These are phyloP conservation scores for Nomia melanderi DNA, from an alignment of 1,140 invertebrate genomes.

Conservation along the genomic window DNA sequence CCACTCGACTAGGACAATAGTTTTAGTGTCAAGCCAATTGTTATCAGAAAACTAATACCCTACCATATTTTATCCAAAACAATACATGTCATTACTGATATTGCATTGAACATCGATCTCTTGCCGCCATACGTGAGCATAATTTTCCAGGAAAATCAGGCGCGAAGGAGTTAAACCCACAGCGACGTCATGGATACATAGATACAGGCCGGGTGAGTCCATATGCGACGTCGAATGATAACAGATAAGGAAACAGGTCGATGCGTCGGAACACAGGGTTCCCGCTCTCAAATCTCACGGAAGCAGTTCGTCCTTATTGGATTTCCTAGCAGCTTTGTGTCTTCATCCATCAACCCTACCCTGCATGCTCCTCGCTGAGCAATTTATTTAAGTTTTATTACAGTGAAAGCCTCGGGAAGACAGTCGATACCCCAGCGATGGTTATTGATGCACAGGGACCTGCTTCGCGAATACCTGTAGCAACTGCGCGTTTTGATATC, in stretches of 20 bases:
- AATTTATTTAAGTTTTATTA: conserved; percentile 43
- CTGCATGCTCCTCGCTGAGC: not conserved
- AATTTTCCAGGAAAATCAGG: too few species aligned
- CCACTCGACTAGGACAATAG: too few species aligned
- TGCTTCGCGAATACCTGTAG: not conserved
- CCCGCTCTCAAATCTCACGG: conserved; percentile 22
- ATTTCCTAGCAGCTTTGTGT: conserved; percentile 24
- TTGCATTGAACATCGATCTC: too few species aligned
- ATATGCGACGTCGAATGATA: conserved; percentile 45
- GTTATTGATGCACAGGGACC: not conserved
- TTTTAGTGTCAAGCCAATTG: too few species aligned
- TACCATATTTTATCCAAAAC: too few species aligned
- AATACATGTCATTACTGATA: too few species aligned
- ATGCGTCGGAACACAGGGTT: conserved; percentile 8
- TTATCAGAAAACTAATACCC: too few species aligned
- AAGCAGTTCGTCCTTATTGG: conserved; percentile 43
- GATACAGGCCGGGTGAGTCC: not conserved
- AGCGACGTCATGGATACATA: not conserved
- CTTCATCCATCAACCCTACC: conserved; percentile 44
- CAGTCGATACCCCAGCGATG: not conserved
- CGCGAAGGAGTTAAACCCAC: too few species aligned
- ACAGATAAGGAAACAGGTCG: conserved; percentile 49
- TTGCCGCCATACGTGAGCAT: too few species aligned
- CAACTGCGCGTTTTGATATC: not conserved
- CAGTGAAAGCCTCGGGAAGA: conserved; percentile 14